Conservation (phyloP, 35 echinoderm and acorn worm genomes). For the Nesometra sesokonis region DNA sequence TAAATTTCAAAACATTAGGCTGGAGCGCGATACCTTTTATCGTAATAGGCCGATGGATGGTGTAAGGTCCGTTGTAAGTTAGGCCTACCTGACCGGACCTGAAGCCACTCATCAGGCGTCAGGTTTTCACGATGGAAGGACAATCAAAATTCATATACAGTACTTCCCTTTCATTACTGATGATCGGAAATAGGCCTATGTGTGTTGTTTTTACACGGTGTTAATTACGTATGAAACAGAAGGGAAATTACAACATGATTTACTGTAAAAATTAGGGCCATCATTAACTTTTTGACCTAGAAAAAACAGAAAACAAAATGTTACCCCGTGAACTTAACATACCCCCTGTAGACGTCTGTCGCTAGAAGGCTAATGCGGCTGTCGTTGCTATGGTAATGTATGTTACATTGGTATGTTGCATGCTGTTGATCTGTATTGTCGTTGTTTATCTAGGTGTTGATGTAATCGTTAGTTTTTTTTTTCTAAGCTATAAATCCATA, state of each 20-base stretch:
- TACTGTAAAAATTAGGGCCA: not conserved
- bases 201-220: not conserved
- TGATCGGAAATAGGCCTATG: too few relatives aligned
- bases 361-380: not conserved
- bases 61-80: too few relatives aligned
- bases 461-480: not conserved
- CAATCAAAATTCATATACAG: too few relatives aligned
- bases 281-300: not conserved
- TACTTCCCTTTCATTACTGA: too few relatives aligned
- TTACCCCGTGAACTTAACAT: not conserved
- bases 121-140: too few relatives aligned
- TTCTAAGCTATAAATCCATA: not conserved
- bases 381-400: not conserved
- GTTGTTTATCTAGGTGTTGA: not conserved
- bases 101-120: too few relatives aligned
- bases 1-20: too few relatives aligned
- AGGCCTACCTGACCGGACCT: too few relatives aligned
- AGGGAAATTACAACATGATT: not conserved
- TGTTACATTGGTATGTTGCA: not conserved
- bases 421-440: not conserved
- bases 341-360: not conserved
- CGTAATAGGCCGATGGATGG: too few relatives aligned
- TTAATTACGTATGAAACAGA: not conserved
- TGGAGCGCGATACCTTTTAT: too few relatives aligned
- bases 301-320: not conserved